Conservation (phyloP, 1,140 invertebrate genomes). For the Brachionus paranguensis region DNA sequence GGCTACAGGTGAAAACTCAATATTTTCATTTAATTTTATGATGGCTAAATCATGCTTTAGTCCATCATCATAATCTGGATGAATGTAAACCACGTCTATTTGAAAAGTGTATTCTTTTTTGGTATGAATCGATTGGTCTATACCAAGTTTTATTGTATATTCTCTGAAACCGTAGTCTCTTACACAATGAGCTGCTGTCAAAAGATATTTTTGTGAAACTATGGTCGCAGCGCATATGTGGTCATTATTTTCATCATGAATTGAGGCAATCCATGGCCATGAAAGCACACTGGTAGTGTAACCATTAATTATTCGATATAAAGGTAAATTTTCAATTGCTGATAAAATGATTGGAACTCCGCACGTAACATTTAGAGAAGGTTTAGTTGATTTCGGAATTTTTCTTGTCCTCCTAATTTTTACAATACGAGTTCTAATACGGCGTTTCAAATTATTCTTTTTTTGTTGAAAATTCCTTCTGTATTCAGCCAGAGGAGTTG, state of each 20-base stretch:
- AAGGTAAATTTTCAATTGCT: background rate
- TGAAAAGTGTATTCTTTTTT: background rate
- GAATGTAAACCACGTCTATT: background rate
- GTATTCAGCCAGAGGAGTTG: background rate
- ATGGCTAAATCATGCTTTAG: background rate
- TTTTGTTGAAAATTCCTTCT: background rate
- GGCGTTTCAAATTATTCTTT: background rate
- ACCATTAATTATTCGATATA: conserved; percentile 10
- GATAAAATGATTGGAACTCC: background rate
- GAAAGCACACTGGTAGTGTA: background rate
- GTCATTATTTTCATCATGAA: background rate
- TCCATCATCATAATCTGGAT: background rate
- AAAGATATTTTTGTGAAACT: background rate
- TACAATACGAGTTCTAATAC: background rate
- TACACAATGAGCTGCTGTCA: conserved; percentile 37
- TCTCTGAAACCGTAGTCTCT: background rate
- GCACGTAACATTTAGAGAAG: background rate
- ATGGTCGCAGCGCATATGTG: conserved; percentile 10
- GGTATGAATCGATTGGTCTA: background rate
- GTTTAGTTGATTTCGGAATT: background rate
- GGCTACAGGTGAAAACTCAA: background rate
- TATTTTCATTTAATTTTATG: background rate
- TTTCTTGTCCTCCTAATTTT: background rate
- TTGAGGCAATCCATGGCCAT: conserved; percentile 19
- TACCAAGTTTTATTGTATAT: background rate